Evolutionary conservation across 2,797 vertebrate species (phyloP).

Genomic region (Thaleichthys pacificus): DNA sequence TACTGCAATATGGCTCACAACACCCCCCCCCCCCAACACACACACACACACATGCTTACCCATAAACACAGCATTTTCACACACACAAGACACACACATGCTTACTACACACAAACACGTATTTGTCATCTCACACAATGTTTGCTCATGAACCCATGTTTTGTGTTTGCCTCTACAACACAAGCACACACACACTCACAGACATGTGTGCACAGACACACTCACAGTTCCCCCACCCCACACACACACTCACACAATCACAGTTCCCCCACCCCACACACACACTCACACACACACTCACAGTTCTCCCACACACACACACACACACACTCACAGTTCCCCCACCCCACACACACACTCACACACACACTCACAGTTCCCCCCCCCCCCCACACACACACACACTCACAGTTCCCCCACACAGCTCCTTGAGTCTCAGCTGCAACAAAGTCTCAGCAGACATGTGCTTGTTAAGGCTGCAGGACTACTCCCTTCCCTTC

Average conservation of each 20-base stretch:
- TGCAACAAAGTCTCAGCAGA: too few relatives aligned
- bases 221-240: too few relatives aligned
- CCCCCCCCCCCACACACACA: too few relatives aligned
- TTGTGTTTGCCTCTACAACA: neutral
- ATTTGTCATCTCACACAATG: conserved; percentile 44
- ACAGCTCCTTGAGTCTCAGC: too few relatives aligned
- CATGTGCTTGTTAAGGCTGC: too few relatives aligned
- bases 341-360: too few relatives aligned
- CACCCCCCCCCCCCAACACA: neutral
- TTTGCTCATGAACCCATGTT: conserved; percentile 12
- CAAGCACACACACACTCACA: neutral
- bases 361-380: too few relatives aligned
- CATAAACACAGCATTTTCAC: conserved; percentile 28
- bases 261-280: too few relatives aligned
- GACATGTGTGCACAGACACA: neutral
- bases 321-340: neutral
- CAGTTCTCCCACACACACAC: too few relatives aligned
- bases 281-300: too few relatives aligned
- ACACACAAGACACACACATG: neutral
- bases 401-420: too few relatives aligned
- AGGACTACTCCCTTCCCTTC: neutral
- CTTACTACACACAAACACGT: conserved; percentile 18
- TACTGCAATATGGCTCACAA: conserved; percentile 37
- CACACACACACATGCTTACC: neutral
- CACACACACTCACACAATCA: too few relatives aligned